Evolutionary conservation across 2,797 vertebrate species (phyloP).

Genomic region (Lemur catta): DNA sequence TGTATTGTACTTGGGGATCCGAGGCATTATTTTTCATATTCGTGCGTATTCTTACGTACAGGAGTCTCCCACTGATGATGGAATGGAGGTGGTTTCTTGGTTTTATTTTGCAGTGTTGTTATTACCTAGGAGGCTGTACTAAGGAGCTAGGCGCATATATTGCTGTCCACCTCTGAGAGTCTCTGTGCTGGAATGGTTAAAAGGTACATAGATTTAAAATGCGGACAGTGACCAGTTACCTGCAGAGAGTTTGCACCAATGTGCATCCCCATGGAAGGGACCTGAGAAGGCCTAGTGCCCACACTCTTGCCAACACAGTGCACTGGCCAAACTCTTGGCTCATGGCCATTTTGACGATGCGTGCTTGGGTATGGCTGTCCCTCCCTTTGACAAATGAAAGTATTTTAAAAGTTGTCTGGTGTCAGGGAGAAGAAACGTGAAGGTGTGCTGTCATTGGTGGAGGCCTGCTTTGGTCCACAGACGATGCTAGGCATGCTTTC

Average conservation of each 20-base stretch:
- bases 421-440: not conserved
- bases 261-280: too few species aligned
- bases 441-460: rapidly evolving
- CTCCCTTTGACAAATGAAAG: not conserved
- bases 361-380: too few species aligned
- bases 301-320: rapidly evolving
- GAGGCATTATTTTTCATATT: not conserved
- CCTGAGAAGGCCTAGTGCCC: not conserved
- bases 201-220: not conserved
- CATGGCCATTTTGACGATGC: rapidly evolving
- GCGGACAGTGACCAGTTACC: not conserved
- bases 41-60: not conserved
- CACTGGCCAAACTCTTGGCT: not conserved
- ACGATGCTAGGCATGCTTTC: too few species aligned
- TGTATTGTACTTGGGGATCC: not conserved
- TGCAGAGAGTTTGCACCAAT: not conserved
- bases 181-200: not conserved
- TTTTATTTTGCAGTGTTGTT: not conserved
- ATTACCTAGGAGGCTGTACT: not conserved
- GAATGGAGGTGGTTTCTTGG: not conserved
- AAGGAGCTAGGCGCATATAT: not conserved
- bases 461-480: not conserved
- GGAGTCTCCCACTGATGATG: not conserved
- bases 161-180: not conserved
- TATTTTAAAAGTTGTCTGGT: not conserved